Evolutionary conservation across 2,113 vertebrate genomes (phyloP).

Genomic region (Alces alces): DNA sequence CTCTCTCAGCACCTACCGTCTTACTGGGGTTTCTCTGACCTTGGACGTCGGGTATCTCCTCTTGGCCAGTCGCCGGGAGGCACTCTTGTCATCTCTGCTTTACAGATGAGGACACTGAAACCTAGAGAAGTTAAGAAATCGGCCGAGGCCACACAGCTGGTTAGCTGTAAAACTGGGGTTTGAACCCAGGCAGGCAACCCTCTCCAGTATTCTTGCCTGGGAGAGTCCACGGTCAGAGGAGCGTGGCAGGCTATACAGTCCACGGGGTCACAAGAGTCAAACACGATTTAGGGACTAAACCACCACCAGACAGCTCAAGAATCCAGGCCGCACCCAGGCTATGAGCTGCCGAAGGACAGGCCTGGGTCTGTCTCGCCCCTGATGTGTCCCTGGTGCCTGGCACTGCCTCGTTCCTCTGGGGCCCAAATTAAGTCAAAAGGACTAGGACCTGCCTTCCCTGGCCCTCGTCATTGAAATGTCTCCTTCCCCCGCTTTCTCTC

Average conservation of each 20-base stretch:
- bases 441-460: not conserved
- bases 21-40: not conserved
- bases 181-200: not conserved
- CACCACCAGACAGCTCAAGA: accelerated
- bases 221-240: not conserved
- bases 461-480: too few species aligned
- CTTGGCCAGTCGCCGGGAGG: accelerated
- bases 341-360: accelerated
- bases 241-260: not conserved
- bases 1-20: not conserved
- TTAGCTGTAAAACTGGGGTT: not conserved
- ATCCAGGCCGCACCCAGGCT: accelerated
- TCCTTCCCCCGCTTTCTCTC: not conserved
- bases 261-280: not conserved
- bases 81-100: not conserved
- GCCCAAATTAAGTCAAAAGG: not conserved
- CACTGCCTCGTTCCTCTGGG: not conserved
- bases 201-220: not conserved
- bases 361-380: accelerated
- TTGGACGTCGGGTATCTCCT: not conserved
- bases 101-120: not conserved
- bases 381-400: accelerated
- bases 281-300: not conserved
- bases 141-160: accelerated
- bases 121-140: not conserved